Percentiles rank a stretch among this genome's conserved stretches.
Evolutionary conservation across 2,797 vertebrate genomes (phyloP).

Genomic region (Siniperca scherzeri): DNA sequence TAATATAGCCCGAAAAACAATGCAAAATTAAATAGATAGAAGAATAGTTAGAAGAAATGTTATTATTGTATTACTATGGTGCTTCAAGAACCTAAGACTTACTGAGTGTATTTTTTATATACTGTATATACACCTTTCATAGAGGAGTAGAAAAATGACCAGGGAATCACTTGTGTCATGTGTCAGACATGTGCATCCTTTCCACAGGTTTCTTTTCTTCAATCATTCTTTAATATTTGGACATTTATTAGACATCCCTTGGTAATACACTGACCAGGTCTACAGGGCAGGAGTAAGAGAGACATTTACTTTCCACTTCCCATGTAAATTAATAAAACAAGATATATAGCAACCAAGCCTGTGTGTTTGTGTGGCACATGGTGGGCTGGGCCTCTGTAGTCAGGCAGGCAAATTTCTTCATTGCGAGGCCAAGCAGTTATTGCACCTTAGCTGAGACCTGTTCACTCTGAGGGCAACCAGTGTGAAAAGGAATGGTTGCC

Average conservation of each 20-base stretch:
- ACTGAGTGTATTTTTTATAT: not conserved
- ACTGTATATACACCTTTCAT: not conserved
- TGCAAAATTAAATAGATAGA: not conserved
- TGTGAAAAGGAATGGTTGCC: conserved; percentile 25
- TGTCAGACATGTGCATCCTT: not conserved
- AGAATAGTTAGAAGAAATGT: not conserved
- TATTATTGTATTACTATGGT: not conserved
- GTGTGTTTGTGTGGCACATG: conserved; percentile 14
- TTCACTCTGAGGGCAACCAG: conserved; percentile 34
- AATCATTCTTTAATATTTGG: not conserved
- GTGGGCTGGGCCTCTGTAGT: conserved; percentile 3
- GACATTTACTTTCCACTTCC: not conserved
- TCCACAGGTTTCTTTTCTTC: not conserved
- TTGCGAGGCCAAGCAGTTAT: conserved; percentile 21
- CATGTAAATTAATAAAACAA: conserved; percentile 16
- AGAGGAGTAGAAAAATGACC: not conserved
- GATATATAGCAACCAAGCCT: not conserved
- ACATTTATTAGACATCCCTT: not conserved
- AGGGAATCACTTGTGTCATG: not conserved
- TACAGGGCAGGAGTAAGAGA: not conserved
- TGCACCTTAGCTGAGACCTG: conserved; percentile 10
- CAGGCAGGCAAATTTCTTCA: conserved; percentile 25
- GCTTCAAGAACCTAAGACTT: not conserved
- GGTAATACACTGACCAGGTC: not conserved
- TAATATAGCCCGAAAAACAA: conserved; percentile 10